Evolutionary conservation across 2,888 invertebrate genomes (phyloP), one percentile per base, ranked within the genome.

Genomic region (Nudaria mundana): DNA sequence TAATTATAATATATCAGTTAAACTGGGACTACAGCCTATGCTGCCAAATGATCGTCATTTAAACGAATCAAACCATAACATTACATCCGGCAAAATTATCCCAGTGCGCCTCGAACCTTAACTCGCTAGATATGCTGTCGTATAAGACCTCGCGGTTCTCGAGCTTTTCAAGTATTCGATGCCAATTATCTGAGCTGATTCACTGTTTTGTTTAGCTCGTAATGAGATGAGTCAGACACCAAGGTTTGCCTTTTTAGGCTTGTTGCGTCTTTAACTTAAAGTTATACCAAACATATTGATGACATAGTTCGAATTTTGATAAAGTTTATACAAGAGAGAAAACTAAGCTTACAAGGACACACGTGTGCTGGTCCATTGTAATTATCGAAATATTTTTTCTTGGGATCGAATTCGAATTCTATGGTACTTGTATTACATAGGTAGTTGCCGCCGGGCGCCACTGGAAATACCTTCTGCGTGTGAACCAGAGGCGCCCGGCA

Each of bases 141-240:
- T 43, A 57, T 48, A 52, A 51, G 47, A 38, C 35, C 45, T 22
- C 33, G 37, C 39, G 41, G 26, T 38, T 34, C 34, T 41, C 25
- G 8, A 5, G 6, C 36, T 26, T 32, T 41, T 37, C 28, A 54
- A 34, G 40, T 44, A 37, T 45, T 47, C 45, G 38, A 58, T 46
- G 56, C 57, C 57, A 57, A 57, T 57, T 57, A 57, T 48, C 33
- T 42, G 33, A 25, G 36, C 53, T 60, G 56, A 57, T 53, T 56
- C 56, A 60, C 53, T 37, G 45, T 37, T 52, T 59, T 49, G 49
- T 60, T 47, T 46, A 39, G 37, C 29, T 28, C 34, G 34, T 56
- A 59, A 57, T 56, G 37, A 57, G 51, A 35, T 46, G 54, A 54
- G 11, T 48, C 33, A 40, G 23, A 38, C 12, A n/a, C 16, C 30